Conservation (phyloP, 2,113 vertebrate genomes). For the human (Homo sapiens) region DNA sequence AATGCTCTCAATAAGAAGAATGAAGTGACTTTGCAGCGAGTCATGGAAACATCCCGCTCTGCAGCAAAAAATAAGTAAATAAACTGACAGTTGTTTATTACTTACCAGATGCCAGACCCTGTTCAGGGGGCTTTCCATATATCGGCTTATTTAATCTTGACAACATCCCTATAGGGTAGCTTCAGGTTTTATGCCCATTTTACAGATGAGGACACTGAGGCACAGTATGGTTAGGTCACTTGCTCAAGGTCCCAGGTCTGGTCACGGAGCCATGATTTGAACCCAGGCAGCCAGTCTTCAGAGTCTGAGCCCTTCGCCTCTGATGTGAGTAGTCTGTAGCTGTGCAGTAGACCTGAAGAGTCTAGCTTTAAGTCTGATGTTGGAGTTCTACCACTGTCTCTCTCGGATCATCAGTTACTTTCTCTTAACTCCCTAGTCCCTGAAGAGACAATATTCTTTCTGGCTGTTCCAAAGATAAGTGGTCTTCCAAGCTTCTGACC, state of each 20-base stretch:
- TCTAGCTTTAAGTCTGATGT: background rate
- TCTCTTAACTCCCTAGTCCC: background rate
- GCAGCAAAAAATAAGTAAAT: slow-evolving; percentile 10
- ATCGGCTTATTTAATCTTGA: background rate
- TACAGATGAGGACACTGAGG: background rate
- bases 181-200: background rate
- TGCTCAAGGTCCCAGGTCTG: background rate
- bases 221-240: background rate
- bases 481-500: background rate
- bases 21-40: background rate
- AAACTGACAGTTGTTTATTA: background rate
- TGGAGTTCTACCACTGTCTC: background rate
- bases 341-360: background rate
- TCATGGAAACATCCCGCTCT: background rate
- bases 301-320: background rate
- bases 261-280: background rate
- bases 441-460: background rate
- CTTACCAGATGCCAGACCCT: background rate
- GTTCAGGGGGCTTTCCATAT: background rate
- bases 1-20: background rate
- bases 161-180: background rate
- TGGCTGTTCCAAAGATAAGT: background rate
- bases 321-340: background rate
- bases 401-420: background rate
- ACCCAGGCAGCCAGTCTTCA: background rate